Evolutionary conservation across 2,888 invertebrate genomes (phyloP).

Genomic region (Leucophenga montana): DNA sequence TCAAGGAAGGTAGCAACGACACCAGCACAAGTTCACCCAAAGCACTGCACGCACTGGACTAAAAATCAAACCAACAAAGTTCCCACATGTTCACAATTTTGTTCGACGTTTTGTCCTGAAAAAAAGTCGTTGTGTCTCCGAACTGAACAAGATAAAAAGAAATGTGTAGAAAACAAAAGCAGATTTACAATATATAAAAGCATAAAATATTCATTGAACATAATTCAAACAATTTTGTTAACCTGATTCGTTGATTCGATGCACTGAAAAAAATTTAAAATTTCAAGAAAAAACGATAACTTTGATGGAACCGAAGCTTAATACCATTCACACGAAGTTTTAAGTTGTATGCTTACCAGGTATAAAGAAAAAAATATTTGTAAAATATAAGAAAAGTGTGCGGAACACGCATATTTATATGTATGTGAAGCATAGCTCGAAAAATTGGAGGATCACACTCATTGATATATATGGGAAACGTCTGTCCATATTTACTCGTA

Average conservation of each 20-base stretch:
- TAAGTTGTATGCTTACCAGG: too few relatives aligned
- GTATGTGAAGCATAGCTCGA: too few relatives aligned
- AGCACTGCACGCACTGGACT: constrained; percentile 30
- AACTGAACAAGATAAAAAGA: constrained; percentile 14
- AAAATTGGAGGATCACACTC: too few relatives aligned
- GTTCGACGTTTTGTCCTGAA: constrained; percentile 45
- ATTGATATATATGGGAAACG: too few relatives aligned
- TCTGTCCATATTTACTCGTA: too few relatives aligned
- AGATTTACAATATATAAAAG: constrained; percentile 56
- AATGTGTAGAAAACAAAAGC: constrained; percentile 41
- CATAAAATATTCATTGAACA: constrained; percentile 63
- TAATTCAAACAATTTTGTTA: constrained; percentile 47
- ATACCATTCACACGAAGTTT: too few relatives aligned
- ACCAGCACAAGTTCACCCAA: constrained; percentile 37
- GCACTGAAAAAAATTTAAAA: constrained; percentile 10
- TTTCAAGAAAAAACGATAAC: too few relatives aligned
- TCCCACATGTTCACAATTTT: constrained; percentile 69
- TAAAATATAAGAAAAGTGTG: too few relatives aligned
- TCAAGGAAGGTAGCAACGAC: constrained; percentile 27
- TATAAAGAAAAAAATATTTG: too few relatives aligned
- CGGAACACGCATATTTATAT: too few relatives aligned
- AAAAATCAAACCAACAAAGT: constrained; percentile 45
- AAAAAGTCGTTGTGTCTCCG: constrained; percentile 4
- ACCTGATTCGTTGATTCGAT: constrained; percentile 24
- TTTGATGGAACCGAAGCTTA: too few relatives aligned